These are phyloP conservation scores for Atherinosoma microstoma DNA, from an alignment of 2,797 vertebrate species.

Conservation along the genomic window DNA sequence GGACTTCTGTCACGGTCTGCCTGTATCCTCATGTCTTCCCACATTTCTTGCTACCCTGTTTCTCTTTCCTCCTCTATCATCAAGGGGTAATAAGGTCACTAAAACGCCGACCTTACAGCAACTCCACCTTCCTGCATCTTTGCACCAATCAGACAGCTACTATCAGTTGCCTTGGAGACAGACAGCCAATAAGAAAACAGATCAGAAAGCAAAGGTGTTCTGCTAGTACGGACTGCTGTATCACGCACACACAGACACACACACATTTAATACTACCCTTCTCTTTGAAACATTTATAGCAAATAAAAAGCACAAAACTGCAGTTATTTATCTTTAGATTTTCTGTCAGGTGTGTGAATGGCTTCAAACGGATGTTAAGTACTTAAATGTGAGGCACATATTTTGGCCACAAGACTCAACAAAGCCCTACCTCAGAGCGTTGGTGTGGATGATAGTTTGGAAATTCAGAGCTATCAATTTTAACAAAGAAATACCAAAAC, in stretches of 20 bases:
- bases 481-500: conserved; percentile 15
- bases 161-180: conserved; percentile 72
- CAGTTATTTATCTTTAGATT: background rate
- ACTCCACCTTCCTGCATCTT: conserved; percentile 54
- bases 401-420: conserved; percentile 16
- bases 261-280: conserved; percentile 10
- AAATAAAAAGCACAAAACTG: conserved; percentile 1
- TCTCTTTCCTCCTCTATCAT: conserved; percentile 22
- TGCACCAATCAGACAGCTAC: conserved; percentile 59
- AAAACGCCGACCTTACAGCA: conserved; percentile 50
- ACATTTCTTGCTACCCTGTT: conserved; percentile 8
- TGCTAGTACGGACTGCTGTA: conserved; percentile 35
- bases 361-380: conserved; percentile 9
- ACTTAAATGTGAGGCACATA: conserved; percentile 8
- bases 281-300: background rate
- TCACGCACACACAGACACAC: conserved; percentile 20
- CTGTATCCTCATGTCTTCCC: conserved; percentile 6
- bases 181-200: conserved; percentile 49
- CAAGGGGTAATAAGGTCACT: conserved; percentile 56
- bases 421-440: conserved; percentile 10
- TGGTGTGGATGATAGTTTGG: background rate
- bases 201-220: conserved; percentile 62
- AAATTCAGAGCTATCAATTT: conserved; percentile 21
- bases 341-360: conserved; percentile 26
- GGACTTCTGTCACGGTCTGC: conserved; percentile 2